Conservation (phyloP, 2,888 invertebrate species). For the Drosophila neonasuta region DNA sequence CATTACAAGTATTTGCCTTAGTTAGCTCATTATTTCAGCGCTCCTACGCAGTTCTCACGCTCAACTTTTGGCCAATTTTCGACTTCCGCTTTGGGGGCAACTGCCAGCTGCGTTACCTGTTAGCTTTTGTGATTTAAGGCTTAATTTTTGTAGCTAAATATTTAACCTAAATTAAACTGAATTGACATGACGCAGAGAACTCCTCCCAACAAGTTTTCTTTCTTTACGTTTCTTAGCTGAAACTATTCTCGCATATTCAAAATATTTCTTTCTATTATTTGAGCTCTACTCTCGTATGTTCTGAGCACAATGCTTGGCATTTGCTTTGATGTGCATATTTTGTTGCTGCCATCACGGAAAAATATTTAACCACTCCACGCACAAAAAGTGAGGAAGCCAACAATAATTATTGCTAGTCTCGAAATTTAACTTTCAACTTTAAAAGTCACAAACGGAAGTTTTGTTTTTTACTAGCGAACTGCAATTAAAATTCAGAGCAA, state of each 20-base stretch:
- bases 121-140: conserved; percentile 20
- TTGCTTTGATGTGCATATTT: conserved; percentile 3
- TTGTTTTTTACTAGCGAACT: not conserved
- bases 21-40: conserved; percentile 38
- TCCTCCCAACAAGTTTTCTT: not conserved
- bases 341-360: not conserved
- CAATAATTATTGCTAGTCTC: not conserved
- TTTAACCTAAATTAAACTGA: conserved; percentile 11
- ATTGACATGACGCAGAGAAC: not conserved
- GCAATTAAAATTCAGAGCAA: conserved; percentile 21
- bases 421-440: conserved; percentile 4
- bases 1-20: conserved; percentile 42
- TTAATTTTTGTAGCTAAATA: conserved; percentile 20
- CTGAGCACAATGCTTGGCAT: conserved; percentile 2
- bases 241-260: not conserved
- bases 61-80: conserved; percentile 13
- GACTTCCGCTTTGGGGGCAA: conserved; percentile 9
- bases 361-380: not conserved
- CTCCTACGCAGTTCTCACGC: conserved; percentile 4
- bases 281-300: not conserved
- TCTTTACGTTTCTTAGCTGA: too few relatives aligned
- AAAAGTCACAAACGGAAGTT: conserved; percentile 4
- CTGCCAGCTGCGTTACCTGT: not conserved
- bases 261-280: not conserved
- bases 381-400: too few relatives aligned